These are phyloP conservation scores for Stramonita haemastoma DNA, from an alignment of 2,888 invertebrate species.

Conservation along the genomic window DNA sequence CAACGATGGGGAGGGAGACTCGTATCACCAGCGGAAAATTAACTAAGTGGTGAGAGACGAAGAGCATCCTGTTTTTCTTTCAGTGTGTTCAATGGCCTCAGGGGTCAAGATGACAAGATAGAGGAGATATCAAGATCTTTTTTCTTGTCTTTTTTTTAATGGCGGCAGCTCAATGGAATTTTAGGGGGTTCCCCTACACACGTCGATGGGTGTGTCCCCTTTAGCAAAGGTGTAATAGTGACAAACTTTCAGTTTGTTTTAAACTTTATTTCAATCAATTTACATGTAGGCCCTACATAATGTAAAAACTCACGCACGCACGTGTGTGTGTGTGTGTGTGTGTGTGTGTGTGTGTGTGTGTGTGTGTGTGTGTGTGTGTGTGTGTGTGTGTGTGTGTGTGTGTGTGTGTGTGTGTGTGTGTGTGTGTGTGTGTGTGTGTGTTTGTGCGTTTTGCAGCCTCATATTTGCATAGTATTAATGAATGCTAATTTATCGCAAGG, in stretches of 20 bases:
- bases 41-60: too few species aligned
- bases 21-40: too few species aligned
- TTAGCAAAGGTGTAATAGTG: neutral
- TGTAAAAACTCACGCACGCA: neutral
- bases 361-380: neutral
- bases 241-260: neutral
- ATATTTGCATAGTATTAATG: neutral
- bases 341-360: conserved; percentile 27
- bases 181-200: too few species aligned
- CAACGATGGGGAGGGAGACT: too few species aligned
- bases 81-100: too few species aligned
- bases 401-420: neutral
- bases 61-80: too few species aligned
- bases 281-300: neutral
- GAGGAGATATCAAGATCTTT: too few species aligned
- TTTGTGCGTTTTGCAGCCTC: neutral
- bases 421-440: neutral
- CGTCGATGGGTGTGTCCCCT: neutral
- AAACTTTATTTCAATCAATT: neutral
- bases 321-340: neutral
- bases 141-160: too few species aligned
- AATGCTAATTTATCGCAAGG: neutral
- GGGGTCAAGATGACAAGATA: too few species aligned
- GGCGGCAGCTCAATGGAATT: too few species aligned
- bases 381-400: neutral